phyloP scores from a whole-genome alignment of 2,113 vertebrate genomes.

The Dendropsophus ebraccatus region DNA sequence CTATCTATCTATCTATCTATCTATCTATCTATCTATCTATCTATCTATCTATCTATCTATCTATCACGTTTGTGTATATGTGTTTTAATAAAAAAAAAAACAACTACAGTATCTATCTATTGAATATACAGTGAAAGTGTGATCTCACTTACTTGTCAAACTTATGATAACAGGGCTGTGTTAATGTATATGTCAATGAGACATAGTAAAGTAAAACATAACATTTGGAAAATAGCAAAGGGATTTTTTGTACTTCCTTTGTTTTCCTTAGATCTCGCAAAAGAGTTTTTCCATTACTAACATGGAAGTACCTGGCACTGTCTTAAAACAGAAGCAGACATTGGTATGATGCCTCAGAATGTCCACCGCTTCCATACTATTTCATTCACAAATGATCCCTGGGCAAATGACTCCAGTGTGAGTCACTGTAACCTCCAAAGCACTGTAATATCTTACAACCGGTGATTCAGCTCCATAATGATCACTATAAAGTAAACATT shows the following conservation, averaged over 20 bases:
- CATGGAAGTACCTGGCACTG: slow-evolving; percentile 54
- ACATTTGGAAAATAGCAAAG: slow-evolving; percentile 40
- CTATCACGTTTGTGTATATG: too few relatives aligned
- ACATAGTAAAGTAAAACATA: slow-evolving; percentile 12
- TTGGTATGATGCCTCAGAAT: slow-evolving; percentile 21
- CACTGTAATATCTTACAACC: slow-evolving; percentile 69
- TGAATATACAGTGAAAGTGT: not conserved
- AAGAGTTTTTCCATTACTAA: slow-evolving; percentile 55
- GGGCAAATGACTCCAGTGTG: slow-evolving; percentile 66
- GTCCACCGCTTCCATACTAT: slow-evolving; percentile 31
- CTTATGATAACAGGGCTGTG: slow-evolving; percentile 12
- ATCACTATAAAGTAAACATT: slow-evolving; percentile 67
- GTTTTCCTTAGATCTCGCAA: slow-evolving; percentile 40
- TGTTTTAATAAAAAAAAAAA: too few relatives aligned
- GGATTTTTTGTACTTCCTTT: slow-evolving; percentile 48
- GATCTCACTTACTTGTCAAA: not conserved
- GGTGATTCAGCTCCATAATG: slow-evolving; percentile 68
- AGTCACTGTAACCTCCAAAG: slow-evolving; percentile 66
- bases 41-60: not conserved
- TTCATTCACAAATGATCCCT: slow-evolving; percentile 52
- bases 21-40: too few relatives aligned
- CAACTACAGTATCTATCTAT: not conserved
- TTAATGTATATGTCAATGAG: slow-evolving; percentile 13
- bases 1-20: too few relatives aligned
- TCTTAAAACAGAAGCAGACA: slow-evolving; percentile 28